A percentile compares a stretch with the other conserved stretches of the same genome.
phyloP scores from a whole-genome alignment of 2,113 vertebrate genomes.

The Haplotaxodon microlepis region DNA sequence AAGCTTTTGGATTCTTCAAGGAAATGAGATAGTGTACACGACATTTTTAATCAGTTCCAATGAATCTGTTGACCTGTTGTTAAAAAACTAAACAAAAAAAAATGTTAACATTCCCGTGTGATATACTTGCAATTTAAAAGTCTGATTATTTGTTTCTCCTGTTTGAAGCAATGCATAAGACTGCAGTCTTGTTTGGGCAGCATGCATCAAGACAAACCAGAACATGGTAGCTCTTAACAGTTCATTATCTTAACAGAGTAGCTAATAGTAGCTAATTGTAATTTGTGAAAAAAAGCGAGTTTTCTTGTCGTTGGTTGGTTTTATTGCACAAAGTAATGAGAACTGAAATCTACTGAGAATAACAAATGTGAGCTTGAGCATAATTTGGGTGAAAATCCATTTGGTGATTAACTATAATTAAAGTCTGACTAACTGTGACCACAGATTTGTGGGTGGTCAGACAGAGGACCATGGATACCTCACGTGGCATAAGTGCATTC shows the following conservation, averaged over 20 bases:
- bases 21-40: background rate
- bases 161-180: background rate
- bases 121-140: background rate
- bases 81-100: background rate
- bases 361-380: background rate
- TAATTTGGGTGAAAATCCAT: background rate
- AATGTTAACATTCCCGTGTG: fast-evolving
- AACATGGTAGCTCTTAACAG: background rate
- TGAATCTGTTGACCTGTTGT: background rate
- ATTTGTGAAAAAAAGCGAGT: background rate
- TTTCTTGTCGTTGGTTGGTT: background rate
- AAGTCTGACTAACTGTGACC: background rate
- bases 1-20: background rate
- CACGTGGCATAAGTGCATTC: background rate
- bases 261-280: background rate
- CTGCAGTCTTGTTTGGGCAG: background rate
- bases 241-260: background rate
- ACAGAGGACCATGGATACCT: background rate
- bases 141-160: background rate
- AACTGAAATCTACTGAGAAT: background rate
- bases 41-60: background rate
- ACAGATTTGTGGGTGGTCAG: background rate
- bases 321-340: background rate
- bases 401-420: background rate
- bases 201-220: background rate